These are phyloP conservation scores for Agrochola litura DNA, from an alignment of 2,888 invertebrate genomes.

Conservation along the genomic window DNA sequence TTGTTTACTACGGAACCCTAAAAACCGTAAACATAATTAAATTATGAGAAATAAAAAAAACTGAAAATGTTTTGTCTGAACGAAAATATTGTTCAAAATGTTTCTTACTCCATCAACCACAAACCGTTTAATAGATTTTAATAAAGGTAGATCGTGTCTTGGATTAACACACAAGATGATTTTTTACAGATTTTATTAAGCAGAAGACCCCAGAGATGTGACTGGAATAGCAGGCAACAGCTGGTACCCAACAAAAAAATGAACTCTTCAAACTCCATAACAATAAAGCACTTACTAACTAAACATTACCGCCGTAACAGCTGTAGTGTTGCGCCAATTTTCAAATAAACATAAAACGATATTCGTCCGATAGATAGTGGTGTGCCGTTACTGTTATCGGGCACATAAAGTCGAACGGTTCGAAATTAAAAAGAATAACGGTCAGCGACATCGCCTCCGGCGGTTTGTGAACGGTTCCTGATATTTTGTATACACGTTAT, in stretches of 20 bases:
- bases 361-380: slow-evolving; percentile 73
- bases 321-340: slow-evolving; percentile 68
- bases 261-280: neutral
- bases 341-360: slow-evolving; percentile 81
- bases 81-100: too few relatives aligned
- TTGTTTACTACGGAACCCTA: too few relatives aligned
- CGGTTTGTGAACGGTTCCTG: slow-evolving; percentile 49
- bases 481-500: slow-evolving; percentile 57
- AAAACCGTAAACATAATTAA: too few relatives aligned
- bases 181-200: too few relatives aligned
- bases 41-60: too few relatives aligned
- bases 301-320: slow-evolving; percentile 54
- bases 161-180: too few relatives aligned
- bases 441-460: slow-evolving; percentile 70
- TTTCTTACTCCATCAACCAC: too few relatives aligned
- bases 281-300: slow-evolving; percentile 33
- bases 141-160: too few relatives aligned
- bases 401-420: slow-evolving; percentile 79
- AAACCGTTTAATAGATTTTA: too few relatives aligned
- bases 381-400: slow-evolving; percentile 64
- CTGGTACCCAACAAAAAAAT: neutral
- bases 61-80: too few relatives aligned
- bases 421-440: slow-evolving; percentile 83
- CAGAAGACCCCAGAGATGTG: too few relatives aligned
- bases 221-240: neutral